Evolutionary conservation across 2,797 vertebrate species (phyloP).

Genomic region (Gambusia yucatana): DNA sequence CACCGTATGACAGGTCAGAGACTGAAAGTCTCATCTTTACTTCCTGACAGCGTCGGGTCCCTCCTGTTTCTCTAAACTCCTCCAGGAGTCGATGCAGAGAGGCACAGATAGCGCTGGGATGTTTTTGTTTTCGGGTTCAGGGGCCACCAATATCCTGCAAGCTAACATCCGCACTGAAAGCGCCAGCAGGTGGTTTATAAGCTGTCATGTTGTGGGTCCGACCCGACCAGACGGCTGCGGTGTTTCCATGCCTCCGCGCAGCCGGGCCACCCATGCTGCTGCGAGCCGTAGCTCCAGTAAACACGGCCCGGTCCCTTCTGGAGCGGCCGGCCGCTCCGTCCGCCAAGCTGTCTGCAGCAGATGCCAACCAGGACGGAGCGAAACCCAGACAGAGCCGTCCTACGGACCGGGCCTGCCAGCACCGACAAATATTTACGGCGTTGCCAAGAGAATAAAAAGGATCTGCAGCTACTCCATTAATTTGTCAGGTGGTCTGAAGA

Average conservation of each 20-base stretch:
- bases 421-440: constrained; percentile 57
- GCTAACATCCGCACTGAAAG: background rate
- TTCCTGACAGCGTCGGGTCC: too few relatives aligned
- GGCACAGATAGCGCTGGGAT: background rate
- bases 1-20: too few relatives aligned
- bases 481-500: constrained; percentile 73
- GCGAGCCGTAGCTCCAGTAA: constrained; percentile 76
- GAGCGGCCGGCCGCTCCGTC: constrained; percentile 65
- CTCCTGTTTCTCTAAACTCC: background rate
- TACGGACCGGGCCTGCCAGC: constrained; percentile 60
- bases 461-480: constrained; percentile 69
- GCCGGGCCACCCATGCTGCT: constrained; percentile 79
- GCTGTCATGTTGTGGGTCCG: constrained; percentile 52
- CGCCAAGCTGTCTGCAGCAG: constrained; percentile 74
- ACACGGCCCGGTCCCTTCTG: constrained; percentile 78
- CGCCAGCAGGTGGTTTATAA: constrained; percentile 28
- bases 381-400: constrained; percentile 62
- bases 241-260: constrained; percentile 68
- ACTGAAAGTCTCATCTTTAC: too few relatives aligned
- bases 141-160: background rate
- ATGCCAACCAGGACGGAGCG: constrained; percentile 76
- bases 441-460: constrained; percentile 55
- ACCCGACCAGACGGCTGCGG: constrained; percentile 63
- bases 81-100: background rate
- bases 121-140: background rate